These are phyloP conservation scores for Boloria selene DNA, from an alignment of 2,888 invertebrate genomes.

Conservation along the genomic window DNA sequence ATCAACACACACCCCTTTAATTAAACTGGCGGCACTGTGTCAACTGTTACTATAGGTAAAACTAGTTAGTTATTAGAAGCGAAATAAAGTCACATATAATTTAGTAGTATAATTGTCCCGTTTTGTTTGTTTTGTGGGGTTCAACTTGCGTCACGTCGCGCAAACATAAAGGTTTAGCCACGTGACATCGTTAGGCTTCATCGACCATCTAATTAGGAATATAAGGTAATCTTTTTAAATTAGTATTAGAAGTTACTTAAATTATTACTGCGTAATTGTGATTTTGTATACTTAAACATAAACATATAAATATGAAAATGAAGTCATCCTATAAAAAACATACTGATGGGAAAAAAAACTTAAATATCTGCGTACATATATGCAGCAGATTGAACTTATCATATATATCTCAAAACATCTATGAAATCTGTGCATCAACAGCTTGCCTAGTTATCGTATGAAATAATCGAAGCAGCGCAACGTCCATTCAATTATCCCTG, in stretches of 20 bases:
- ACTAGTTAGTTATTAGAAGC: constrained; percentile 48
- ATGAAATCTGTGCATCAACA: constrained; percentile 36
- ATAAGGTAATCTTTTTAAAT: not conserved
- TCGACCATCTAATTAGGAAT: constrained; percentile 2
- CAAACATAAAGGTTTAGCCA: constrained; percentile 28
- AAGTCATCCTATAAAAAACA: too few species aligned
- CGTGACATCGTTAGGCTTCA: constrained; percentile 22
- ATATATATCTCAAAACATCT: constrained; percentile 7
- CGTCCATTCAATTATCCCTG: constrained; percentile 79
- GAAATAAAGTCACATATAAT: constrained; percentile 65
- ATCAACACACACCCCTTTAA: constrained; percentile 76
- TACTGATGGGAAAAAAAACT: too few species aligned
- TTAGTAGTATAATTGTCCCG: constrained; percentile 59
- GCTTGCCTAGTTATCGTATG: constrained; percentile 58
- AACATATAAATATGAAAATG: too few species aligned
- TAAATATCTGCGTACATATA: too few species aligned
- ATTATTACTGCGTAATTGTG: not conserved
- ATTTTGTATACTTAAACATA: not conserved
- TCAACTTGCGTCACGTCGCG: constrained; percentile 26
- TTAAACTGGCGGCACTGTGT: constrained; percentile 73
- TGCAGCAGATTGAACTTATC: too few species aligned
- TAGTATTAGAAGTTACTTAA: too few species aligned
- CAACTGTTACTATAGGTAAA: constrained; percentile 67
- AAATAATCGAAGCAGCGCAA: constrained; percentile 69
- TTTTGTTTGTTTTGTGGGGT: constrained; percentile 52